These are phyloP conservation scores for Lepeophtheirus nordmannii DNA, from an alignment of 2,888 invertebrate species.

Conservation along the genomic window DNA sequence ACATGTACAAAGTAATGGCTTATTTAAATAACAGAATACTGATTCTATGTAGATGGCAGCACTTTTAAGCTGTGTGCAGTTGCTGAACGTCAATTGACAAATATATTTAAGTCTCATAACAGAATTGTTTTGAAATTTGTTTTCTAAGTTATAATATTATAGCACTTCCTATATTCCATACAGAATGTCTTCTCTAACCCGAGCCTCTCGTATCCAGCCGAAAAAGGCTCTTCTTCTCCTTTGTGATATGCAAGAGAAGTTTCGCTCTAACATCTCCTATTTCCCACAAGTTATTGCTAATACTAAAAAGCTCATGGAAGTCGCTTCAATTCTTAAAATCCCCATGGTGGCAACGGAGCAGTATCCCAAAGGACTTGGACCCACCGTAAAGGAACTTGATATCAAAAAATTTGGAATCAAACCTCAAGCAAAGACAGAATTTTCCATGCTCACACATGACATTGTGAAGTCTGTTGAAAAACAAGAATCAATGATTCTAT, in stretches of 20 bases:
- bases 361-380: slow-evolving; percentile 44
- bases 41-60: no score
- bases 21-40: no score
- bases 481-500: slow-evolving; percentile 31
- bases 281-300: slow-evolving; percentile 40
- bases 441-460: slow-evolving; percentile 42
- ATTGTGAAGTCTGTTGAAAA: slow-evolving; percentile 31
- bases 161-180: no score
- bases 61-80: no score
- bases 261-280: slow-evolving; percentile 39
- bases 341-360: slow-evolving; percentile 45
- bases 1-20: no score
- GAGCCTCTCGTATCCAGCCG: slow-evolving; percentile 17
- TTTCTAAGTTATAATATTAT: no score
- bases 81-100: no score
- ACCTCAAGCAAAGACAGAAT: slow-evolving; percentile 39
- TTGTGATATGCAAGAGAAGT: slow-evolving; percentile 45
- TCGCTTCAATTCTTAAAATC: slow-evolving; percentile 40
- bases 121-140: no score
- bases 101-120: no score
- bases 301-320: slow-evolving; percentile 37
- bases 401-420: slow-evolving; percentile 34
- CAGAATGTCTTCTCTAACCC: no score
- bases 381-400: slow-evolving; percentile 40
- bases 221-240: slow-evolving; percentile 39